Conservation (phyloP, 2,113 vertebrate species). For the Podarcis raffonei region DNA sequence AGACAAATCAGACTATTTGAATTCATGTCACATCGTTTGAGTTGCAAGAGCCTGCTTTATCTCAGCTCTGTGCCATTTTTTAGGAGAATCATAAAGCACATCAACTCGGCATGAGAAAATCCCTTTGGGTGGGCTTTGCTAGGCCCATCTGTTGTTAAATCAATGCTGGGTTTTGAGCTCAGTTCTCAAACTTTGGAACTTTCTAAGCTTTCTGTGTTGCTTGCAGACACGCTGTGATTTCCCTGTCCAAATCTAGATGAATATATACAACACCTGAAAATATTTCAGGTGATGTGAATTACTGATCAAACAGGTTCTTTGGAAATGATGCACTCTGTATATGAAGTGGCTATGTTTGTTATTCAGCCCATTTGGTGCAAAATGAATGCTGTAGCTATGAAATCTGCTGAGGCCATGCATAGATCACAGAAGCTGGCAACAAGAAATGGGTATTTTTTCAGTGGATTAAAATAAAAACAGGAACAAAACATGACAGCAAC, state of each 20-base stretch:
- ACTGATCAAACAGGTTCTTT: not conserved
- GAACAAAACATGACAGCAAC: not conserved
- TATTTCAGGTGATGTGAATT: not conserved
- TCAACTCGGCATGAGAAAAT: constrained; percentile 53
- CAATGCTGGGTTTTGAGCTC: constrained; percentile 57
- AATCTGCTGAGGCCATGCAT: not conserved
- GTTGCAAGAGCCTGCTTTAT: constrained; percentile 69
- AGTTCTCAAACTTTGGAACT: constrained; percentile 42
- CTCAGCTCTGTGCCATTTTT: constrained; percentile 53
- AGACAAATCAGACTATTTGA: constrained; percentile 78
- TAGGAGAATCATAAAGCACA: constrained; percentile 67
- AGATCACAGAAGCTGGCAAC: not conserved
- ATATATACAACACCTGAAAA: not conserved
- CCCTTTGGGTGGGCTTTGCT: constrained; percentile 65
- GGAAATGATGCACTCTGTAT: not conserved
- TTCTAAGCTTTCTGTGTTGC: constrained; percentile 44
- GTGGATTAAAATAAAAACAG: not conserved
- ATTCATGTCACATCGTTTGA: constrained; percentile 72
- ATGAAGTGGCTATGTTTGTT: not conserved
- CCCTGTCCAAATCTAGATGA: constrained; percentile 36
- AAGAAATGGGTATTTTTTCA: not conserved
- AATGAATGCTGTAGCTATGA: not conserved
- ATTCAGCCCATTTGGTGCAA: not conserved
- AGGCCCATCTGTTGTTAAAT: constrained; percentile 75
- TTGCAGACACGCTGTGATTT: constrained; percentile 32